Conservation (phyloP, 1,140 invertebrate genomes). For the Reticulitermes speratus region DNA sequence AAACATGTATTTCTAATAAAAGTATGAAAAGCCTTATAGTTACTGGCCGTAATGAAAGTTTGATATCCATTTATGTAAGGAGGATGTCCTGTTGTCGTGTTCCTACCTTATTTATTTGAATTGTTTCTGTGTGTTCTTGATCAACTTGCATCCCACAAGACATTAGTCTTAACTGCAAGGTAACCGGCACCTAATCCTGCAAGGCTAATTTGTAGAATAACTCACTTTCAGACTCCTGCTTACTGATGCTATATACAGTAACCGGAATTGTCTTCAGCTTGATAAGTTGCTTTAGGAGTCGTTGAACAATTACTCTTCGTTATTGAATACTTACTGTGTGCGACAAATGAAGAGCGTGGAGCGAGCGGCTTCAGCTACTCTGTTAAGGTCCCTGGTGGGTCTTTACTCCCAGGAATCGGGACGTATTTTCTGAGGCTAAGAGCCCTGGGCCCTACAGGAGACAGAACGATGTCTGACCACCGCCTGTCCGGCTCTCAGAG, state of each 20-base stretch:
- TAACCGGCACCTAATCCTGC: background rate
- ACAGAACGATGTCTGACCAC: background rate
- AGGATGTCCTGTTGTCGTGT: too few species aligned
- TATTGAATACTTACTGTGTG: constrained; percentile 21
- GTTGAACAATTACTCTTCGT: background rate
- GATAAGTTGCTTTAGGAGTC: background rate
- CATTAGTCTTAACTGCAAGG: background rate
- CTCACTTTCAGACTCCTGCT: background rate
- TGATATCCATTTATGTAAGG: too few species aligned
- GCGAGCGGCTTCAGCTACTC: background rate
- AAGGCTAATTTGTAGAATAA: background rate
- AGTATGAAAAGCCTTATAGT: too few species aligned
- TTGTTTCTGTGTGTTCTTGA: background rate
- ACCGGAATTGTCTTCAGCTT: background rate
- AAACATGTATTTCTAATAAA: too few species aligned
- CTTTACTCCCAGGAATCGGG: constrained; percentile 26
- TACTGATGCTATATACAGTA: background rate
- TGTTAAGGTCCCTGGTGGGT: background rate
- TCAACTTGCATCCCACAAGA: background rate
- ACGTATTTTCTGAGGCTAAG: constrained; percentile 10
- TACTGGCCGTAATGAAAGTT: too few species aligned
- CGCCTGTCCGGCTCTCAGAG: background rate
- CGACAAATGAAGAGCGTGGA: constrained; percentile 22
- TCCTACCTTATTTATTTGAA: too few species aligned
- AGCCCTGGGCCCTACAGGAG: background rate